phyloP scores from a whole-genome alignment of 2,797 vertebrate species.

The Tauraco hartlaubi region DNA sequence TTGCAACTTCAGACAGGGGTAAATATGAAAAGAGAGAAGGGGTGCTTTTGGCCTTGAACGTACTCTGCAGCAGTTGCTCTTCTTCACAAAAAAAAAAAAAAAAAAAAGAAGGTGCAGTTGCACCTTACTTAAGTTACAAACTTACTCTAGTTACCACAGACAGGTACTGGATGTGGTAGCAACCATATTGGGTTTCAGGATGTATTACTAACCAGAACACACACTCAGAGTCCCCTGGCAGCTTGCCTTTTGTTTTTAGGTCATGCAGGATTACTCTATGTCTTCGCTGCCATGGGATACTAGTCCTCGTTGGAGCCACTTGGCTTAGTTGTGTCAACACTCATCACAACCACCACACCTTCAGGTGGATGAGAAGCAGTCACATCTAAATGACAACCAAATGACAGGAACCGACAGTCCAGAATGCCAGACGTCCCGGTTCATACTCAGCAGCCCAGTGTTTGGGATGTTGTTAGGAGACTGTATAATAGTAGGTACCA shows the following conservation, averaged over 20 bases:
- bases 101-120: background rate
- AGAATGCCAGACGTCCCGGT: background rate
- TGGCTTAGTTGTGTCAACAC: background rate
- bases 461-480: background rate
- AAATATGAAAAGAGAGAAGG: background rate
- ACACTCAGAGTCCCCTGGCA: background rate
- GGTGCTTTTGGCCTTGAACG: background rate
- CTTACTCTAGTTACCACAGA: background rate
- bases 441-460: background rate
- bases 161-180: background rate
- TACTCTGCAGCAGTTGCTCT: background rate
- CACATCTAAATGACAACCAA: background rate
- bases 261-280: background rate
- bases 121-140: background rate
- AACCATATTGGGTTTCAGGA: background rate
- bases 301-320: background rate
- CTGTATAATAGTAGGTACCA: background rate
- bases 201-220: background rate
- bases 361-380: background rate
- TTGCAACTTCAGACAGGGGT: background rate
- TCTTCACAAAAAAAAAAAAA: background rate
- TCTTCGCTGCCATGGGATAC: background rate
- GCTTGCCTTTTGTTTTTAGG: background rate
- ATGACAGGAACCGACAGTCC: background rate
- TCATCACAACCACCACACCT: background rate